Evolutionary conservation across 2,113 vertebrate species (phyloP), one percentile per base, ranked within the genome.

Genomic region (Pao palembangensis): DNA sequence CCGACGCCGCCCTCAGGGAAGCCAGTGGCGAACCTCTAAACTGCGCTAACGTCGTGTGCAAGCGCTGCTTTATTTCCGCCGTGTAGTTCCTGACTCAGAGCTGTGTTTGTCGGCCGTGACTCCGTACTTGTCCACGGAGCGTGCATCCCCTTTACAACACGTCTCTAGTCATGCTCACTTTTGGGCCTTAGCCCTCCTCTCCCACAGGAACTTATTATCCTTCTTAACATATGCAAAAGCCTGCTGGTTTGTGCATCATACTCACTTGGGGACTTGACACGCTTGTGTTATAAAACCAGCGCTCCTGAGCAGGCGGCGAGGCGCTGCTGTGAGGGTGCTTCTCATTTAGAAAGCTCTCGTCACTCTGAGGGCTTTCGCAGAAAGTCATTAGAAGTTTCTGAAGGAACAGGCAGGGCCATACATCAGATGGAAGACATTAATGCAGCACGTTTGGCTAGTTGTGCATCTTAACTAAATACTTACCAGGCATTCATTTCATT

Each of bases 181-280:
- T 74, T 74, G 78, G 81, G 81, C 78, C 71, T 84, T 61, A 69
- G 81, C 76, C 8, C 75, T 85, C 66, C 38, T 84, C 67, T 89
- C 88, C 89, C 88, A 81, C 61, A 86, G 88, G 88, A 90, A 65
- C 81, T 77, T 82, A 85, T 90, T 89, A 87, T 87, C 83, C 75
- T 85, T 61, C 87, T 87, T 89, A 87, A 77, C 86, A 88, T 87
- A 91, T 91, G 85, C 89, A 91, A 80, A 80, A 86, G 79, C 81
- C 68, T 63, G 60, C 74, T 82, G 79, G 82, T 87, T 87, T 84
- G 84, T 83, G 81, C 82, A 84, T 84, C 82, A 77, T 74, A 89
- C 88, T 88, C 89, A 83, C 87, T 86, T 46, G 73, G 83, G 88
- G 88, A 90, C 84, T 80, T 85, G 88, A 90, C 88, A 87, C 83